Evolutionary conservation across 2,113 vertebrate species (phyloP).

Genomic region (Campylomormyrus numenius): DNA sequence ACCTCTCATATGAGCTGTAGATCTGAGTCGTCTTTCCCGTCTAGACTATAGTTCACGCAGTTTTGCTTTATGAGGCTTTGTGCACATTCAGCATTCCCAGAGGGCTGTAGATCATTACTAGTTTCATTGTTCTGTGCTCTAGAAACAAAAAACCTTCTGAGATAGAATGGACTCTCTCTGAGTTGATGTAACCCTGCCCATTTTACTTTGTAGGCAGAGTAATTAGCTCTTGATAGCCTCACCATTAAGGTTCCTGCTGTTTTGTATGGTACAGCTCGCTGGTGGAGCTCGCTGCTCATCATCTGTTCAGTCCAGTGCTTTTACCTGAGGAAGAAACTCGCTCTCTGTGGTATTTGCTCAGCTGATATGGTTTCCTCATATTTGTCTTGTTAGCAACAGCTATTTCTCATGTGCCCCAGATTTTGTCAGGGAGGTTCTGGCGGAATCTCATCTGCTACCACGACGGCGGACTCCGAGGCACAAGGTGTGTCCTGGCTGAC

Average conservation of each 20-base stretch:
- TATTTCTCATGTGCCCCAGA: constrained; percentile 52
- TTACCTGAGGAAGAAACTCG: neutral
- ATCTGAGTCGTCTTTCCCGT: neutral
- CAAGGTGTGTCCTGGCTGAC: constrained; percentile 61
- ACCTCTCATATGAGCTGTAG: neutral
- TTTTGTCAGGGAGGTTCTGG: constrained; percentile 55
- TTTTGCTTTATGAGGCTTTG: neutral
- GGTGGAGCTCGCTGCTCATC: neutral
- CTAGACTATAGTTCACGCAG: neutral
- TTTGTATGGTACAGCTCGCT: neutral
- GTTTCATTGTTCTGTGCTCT: neutral
- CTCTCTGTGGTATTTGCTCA: neutral
- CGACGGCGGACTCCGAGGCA: constrained; percentile 22
- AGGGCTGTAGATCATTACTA: neutral
- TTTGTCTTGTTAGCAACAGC: constrained; percentile 10
- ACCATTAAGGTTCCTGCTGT: neutral
- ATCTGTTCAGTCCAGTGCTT: neutral
- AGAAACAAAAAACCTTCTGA: neutral
- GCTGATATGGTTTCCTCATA: neutral
- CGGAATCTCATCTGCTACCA: constrained; percentile 21
- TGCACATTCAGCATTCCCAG: neutral
- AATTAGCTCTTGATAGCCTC: constrained; percentile 6
- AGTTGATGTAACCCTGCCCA: neutral
- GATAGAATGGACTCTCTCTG: neutral
- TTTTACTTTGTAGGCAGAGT: neutral